Percentiles rank a stretch among this genome's conserved stretches.
These are phyloP conservation scores for Drosophila nasuta DNA, from an alignment of 1,140 invertebrate genomes.

Conservation along the genomic window DNA sequence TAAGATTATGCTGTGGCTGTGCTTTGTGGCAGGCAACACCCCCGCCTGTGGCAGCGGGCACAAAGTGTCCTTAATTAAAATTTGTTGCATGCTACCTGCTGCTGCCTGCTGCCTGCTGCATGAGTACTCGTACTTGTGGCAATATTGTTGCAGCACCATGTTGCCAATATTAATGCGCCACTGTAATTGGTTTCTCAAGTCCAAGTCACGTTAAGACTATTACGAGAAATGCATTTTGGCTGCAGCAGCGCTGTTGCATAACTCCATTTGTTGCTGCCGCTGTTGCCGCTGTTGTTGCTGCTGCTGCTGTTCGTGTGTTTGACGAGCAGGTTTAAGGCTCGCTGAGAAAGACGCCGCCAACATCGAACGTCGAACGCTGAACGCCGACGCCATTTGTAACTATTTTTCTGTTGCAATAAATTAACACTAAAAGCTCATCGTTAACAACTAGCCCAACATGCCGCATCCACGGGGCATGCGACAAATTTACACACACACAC, in stretches of 20 bases:
- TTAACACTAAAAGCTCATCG: constrained; percentile 54
- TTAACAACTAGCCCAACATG: constrained; percentile 28
- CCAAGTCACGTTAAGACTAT: constrained; percentile 81
- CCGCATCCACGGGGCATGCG: constrained; percentile 41
- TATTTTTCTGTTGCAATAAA: constrained; percentile 39
- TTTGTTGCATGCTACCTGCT: constrained; percentile 31
- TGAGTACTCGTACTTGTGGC: constrained; percentile 45
- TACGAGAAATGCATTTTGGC: constrained; percentile 78
- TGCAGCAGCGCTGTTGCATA: constrained; percentile 39
- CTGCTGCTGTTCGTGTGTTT: constrained; percentile 19
- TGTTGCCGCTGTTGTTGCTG: constrained; percentile 1
- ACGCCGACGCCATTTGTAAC: constrained; percentile 16
- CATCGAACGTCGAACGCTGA: background rate
- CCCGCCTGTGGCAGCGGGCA: constrained; percentile 26
- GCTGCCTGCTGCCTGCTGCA: constrained; percentile 1
- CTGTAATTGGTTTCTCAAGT: constrained; percentile 81
- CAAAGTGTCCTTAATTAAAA: constrained; percentile 46
- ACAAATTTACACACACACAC: constrained; percentile 33
- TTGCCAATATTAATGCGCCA: constrained; percentile 80
- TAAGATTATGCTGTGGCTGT: constrained; percentile 65
- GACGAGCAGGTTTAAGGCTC: constrained; percentile 46
- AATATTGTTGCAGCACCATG: constrained; percentile 60
- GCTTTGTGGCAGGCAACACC: constrained; percentile 25
- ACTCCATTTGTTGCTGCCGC: constrained; percentile 13
- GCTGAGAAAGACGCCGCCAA: constrained; percentile 20